Conservation (phyloP, 2,888 invertebrate species). For the Himalopsyche tibetana region DNA sequence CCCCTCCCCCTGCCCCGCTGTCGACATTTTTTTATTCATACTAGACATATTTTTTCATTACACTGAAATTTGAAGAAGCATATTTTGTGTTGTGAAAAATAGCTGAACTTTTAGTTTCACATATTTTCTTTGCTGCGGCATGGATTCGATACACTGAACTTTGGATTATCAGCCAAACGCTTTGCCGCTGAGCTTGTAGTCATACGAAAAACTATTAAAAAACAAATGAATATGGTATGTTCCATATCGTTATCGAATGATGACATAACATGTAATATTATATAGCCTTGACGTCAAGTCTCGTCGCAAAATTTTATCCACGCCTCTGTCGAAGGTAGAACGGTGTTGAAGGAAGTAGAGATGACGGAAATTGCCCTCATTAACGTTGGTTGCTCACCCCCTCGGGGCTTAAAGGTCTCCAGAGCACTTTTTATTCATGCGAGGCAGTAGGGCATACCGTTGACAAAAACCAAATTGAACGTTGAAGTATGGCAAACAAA, state of each 20-base stretch:
- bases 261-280: neutral
- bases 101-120: no score
- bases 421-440: conserved; percentile 41
- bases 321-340: conserved; percentile 6
- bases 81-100: no score
- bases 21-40: no score
- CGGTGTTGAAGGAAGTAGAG: conserved; percentile 41
- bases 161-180: no score
- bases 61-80: no score
- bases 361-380: conserved; percentile 43
- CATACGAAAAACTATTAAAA: no score
- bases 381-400: conserved; percentile 42
- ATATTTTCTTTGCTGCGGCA: no score
- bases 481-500: conserved; percentile 13
- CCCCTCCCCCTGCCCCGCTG: no score
- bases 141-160: no score
- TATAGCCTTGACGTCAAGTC: no score
- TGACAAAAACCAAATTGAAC: conserved; percentile 41
- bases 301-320: neutral
- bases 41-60: no score
- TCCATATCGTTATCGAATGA: neutral
- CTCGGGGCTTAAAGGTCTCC: conserved; percentile 35
- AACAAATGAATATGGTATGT: neutral
- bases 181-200: no score
- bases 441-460: neutral